Evolutionary conservation across 2,888 invertebrate species (phyloP), one percentile per base, ranked within the genome.

Genomic region (Phytoseiulus persimilis): DNA sequence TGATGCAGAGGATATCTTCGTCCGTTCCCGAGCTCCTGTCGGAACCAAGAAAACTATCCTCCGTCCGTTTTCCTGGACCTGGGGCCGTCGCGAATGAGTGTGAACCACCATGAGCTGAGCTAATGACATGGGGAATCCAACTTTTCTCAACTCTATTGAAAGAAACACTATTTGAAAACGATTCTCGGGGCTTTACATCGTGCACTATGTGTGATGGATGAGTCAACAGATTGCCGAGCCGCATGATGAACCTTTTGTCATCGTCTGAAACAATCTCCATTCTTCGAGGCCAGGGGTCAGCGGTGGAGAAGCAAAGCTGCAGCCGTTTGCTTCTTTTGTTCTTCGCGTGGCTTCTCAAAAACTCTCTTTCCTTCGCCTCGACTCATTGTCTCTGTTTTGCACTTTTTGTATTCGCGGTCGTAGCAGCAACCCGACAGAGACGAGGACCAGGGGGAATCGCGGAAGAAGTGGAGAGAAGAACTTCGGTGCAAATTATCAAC

Each of bases 161-260:
- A 28, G 18, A 65, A 28, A 65, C 1, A 65, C 65, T 65, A 65
- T 65, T 65, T 23, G 65, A 65, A 18, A 65, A 65, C 28, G 65
- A 65, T 39, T 39, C 65, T 65, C 28, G 65, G 65, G 39, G 39
- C 9, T 39, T 39, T 65, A 65, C 65, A 65, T 65, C 23, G 65
- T 28, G 65, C 65, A 65, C 65, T 14, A 18, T 23, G 65, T 65
- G 65, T 65, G 65, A 65, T 65, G 65, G 65, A 65, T 65, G 65
- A 65, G 65, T 65, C 65, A 65, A 65, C 65, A 65, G 65, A 65
- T 65, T 65, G 65, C 65, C 65, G 65, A 65, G 65, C 65, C 65
- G 28, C 65, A 65, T 65, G 18, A 65, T 65, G 65, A 65, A 65
- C 18, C 65, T 65, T 65, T 65, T 65, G 65, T 65, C 65, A 65